Conservation (phyloP, 1,140 invertebrate genomes). For the Marisa cornuarietis region DNA sequence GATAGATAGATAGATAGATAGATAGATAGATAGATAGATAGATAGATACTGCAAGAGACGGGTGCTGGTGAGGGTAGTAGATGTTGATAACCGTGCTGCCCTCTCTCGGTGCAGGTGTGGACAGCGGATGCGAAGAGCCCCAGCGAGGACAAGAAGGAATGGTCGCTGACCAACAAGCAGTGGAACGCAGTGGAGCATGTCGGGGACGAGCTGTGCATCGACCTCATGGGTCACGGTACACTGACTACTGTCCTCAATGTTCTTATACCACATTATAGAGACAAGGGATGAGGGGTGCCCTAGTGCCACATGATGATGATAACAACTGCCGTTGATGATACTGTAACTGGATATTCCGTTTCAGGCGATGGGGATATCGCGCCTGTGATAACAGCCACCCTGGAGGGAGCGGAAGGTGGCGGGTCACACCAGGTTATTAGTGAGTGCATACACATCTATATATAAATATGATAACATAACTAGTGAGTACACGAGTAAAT, state of each 20-base stretch:
- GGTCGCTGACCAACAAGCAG: slow-evolving; percentile 17
- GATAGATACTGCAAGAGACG: background rate
- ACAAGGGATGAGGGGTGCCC: too few species aligned
- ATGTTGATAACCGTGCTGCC: background rate
- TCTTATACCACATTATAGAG: too few species aligned
- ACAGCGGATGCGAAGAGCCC: slow-evolving; percentile 8
- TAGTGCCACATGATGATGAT: too few species aligned
- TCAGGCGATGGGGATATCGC: slow-evolving; percentile 2
- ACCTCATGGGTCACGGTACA: slow-evolving; percentile 22
- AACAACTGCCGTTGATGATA: too few species aligned
- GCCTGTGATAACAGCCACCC: background rate
- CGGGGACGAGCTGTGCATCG: slow-evolving; percentile 21
- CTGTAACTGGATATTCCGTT: too few species aligned
- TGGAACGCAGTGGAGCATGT: slow-evolving; percentile 24
- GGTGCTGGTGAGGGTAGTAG: too few species aligned
- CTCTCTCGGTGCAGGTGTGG: slow-evolving; percentile 13
- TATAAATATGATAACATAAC: too few species aligned
- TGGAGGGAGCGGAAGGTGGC: background rate
- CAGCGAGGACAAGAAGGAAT: slow-evolving; percentile 13
- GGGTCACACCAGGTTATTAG: background rate
- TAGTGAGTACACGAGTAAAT: too few species aligned
- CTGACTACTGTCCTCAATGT: background rate
- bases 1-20: background rate
- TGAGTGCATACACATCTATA: too few species aligned
- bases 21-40: background rate